Base-by-base conservation (phyloP, 1,140 invertebrate species). In the Protaetia brevitarsis region DNA sequence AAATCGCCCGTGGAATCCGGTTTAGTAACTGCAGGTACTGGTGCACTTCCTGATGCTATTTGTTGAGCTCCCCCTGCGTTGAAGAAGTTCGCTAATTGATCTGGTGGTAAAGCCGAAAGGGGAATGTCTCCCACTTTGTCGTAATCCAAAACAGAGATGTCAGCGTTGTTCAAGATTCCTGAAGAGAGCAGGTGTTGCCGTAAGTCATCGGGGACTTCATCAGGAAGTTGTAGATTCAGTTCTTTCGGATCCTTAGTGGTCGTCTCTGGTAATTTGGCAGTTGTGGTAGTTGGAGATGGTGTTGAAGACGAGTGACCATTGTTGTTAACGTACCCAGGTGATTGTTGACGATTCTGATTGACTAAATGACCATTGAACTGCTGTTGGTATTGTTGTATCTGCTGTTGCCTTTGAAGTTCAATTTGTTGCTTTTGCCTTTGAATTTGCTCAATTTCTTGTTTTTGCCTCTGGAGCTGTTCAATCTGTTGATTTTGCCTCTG, bases 71-170 rank as follows among this genome's bases (percentile, higher is more conserved):
- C 88, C 28, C 89, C 91, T 8, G 88, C 88, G 13, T 88, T 86
- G 71, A 91, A 92, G 74, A 93, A 91, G 75, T 93, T 91, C 19
- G 89, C 90, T 62, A 94, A 76, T 63, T 93, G 91, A 75, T 93
- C 91, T 8, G 91, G 90, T n/a, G 91, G 90, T 57, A 94, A 78
- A 67, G 88, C 91, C 69, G 93, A 91, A 45, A 93, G 82, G 6
- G 90, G 86, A 64, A 91, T 93, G 71, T 92, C 91, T n/a, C 91
- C 91, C 29, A 93, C 86, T 81, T 94, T 94, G 73, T 93, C 91
- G 68, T 92, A 93, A 78, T 93, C 90, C 29, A 93, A 79, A 23
- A 94, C 86, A 67, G 92, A 92, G 63, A 94, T 93, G 72, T 94
- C 90, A 23, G 92, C 91, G 73, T 94, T 92, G 68, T 89, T 88